Base-by-base conservation (phyloP, 2,888 invertebrate species). In the Scaptodrosophila latifasciaeformis region DNA sequence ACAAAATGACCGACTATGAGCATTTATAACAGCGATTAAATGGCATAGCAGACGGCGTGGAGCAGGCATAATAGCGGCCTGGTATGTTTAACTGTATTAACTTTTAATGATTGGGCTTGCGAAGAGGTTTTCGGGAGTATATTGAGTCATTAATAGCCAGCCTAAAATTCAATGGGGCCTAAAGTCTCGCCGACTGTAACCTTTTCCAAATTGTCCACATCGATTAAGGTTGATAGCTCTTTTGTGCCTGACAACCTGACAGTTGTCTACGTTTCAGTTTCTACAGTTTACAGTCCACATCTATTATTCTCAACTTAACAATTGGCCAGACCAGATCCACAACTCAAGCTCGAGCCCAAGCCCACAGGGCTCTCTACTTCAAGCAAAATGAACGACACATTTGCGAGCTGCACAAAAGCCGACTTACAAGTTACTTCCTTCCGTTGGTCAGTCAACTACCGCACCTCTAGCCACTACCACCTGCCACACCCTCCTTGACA, bases 221-320 rank as follows among this genome's bases (percentile, higher is more conserved):
- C 72, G 72, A 72, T 72, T 72, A 72, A 70, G 68, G 72, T 72
- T 76, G 59, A 40, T 68, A 45, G 42, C 55, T 48, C 63, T 61
- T 66, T 69, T 68, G 69, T 62, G 49, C 54, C 57, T 68, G 72
- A 77, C 77, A 77, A 65, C 35, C 60, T 77, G 72, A 70, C 72
- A 74, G 75, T 57, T 75, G 75, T 78, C 12, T 12, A 13, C 34
- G 34, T 10, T n/a, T n/a, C 34, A 10, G 34, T 4, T 2, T 12
- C n/a, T 13, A 34, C 10, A 34, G 5, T 10, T 34, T 34, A n/a
- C n/a, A 6, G 34, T 24, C 72, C 66, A 72, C 70, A 59, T 68
- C 74, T 70, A 76, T 76, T 76, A 76, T 79, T 70, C 79, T 76
- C 79, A 76, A 74, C 65, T 79, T 76, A 79, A 70, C 78, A 78